Evolutionary conservation across 1,140 invertebrate species (phyloP).

Genomic region (Triops longicaudatus): DNA sequence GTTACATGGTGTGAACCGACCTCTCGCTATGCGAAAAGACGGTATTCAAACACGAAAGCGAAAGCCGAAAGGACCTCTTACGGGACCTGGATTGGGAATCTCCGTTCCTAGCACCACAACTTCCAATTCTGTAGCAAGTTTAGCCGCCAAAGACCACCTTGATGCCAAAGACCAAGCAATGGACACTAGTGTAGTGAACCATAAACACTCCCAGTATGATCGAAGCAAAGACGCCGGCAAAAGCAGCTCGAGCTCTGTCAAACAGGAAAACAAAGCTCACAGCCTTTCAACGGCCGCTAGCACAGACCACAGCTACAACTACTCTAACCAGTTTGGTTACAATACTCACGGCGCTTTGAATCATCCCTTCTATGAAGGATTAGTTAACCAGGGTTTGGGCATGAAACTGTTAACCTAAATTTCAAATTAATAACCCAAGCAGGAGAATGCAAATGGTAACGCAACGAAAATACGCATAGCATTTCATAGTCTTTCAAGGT

Average conservation of each 20-base stretch:
- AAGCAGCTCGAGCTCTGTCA: neutral
- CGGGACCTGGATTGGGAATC: neutral
- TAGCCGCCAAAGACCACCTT: neutral
- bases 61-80: constrained; percentile 60
- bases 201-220: neutral
- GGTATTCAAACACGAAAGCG: constrained; percentile 91
- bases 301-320: neutral
- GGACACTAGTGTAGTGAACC: neutral
- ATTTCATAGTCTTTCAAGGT: neutral
- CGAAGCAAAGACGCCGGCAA: neutral
- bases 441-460: no score
- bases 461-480: no score
- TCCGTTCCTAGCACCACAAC: neutral
- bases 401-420: neutral
- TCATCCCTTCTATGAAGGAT: neutral
- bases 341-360: neutral
- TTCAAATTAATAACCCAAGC: neutral
- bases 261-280: neutral
- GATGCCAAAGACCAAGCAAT: neutral
- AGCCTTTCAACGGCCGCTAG: neutral
- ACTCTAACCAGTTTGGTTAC: neutral
- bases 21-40: constrained; percentile 91
- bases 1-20: constrained; percentile 77
- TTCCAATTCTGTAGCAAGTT: neutral
- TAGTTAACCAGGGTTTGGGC: neutral